Percentiles rank a stretch among this genome's conserved stretches.
Evolutionary conservation across 2,113 vertebrate genomes (phyloP).

Genomic region (Tricholaema leucomelas): DNA sequence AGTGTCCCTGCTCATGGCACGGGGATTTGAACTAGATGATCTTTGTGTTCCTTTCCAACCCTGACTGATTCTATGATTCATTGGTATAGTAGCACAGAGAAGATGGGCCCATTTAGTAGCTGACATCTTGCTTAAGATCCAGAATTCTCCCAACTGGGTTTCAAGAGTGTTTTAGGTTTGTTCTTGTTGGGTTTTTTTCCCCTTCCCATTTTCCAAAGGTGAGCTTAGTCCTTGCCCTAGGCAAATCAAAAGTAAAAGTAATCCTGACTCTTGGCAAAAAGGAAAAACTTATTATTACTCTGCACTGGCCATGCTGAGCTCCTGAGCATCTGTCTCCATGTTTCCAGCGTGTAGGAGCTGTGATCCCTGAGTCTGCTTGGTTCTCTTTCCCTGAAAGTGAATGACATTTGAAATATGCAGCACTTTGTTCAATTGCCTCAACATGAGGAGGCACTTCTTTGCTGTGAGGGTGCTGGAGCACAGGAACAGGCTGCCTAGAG

Average conservation of each 20-base stretch:
- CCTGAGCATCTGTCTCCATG: neutral
- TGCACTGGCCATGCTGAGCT: neutral
- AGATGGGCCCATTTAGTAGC: accelerated
- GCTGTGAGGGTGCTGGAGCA: no score
- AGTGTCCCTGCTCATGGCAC: no score
- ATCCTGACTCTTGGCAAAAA: neutral
- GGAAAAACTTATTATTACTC: neutral
- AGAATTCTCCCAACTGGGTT: neutral
- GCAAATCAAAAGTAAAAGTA: neutral
- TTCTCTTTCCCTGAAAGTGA: neutral
- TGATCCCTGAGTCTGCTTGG: neutral
- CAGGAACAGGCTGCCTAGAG: no score
- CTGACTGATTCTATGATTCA: no score
- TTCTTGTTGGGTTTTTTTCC: accelerated
- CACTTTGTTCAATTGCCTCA: neutral
- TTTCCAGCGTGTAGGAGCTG: neutral
- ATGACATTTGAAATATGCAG: neutral
- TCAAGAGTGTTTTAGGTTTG: neutral
- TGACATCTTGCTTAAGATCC: neutral
- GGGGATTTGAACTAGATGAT: no score
- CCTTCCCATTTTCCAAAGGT: neutral
- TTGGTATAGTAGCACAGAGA: neutral
- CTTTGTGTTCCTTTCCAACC: no score
- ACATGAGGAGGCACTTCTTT: no score
- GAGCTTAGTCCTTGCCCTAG: neutral